phyloP scores from a whole-genome alignment of 2,113 vertebrate species.

The Toxotes jaculatrix region DNA sequence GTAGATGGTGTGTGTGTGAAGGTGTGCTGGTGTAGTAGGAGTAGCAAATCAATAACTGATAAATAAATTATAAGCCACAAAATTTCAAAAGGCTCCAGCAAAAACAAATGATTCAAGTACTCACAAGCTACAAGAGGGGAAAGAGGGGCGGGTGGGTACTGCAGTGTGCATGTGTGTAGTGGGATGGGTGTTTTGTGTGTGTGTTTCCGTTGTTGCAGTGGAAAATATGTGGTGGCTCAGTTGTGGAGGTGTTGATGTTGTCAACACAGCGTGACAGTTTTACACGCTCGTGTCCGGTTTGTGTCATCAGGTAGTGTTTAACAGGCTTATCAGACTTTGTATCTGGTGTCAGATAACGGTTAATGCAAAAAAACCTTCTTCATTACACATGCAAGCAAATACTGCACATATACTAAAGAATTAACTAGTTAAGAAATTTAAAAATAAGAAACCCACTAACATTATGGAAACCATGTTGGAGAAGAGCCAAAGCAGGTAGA shows the following conservation, averaged over 20 bases:
- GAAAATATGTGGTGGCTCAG: constrained; percentile 39
- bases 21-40: constrained; percentile 22
- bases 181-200: constrained; percentile 12
- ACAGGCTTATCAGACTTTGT: constrained; percentile 42
- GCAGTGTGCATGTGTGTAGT: constrained; percentile 6
- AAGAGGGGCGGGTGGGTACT: neutral
- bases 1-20: constrained; percentile 5
- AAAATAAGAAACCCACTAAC: neutral
- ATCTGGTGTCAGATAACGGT: constrained; percentile 51
- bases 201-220: constrained; percentile 51
- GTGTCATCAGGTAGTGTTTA: constrained; percentile 43
- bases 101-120: constrained; percentile 55
- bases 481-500: neutral
- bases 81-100: constrained; percentile 67
- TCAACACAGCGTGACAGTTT: constrained; percentile 34
- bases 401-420: neutral
- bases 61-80: constrained; percentile 76
- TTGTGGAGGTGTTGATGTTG: constrained; percentile 59
- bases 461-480: neutral
- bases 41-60: constrained; percentile 72
- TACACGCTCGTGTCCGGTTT: constrained; percentile 46
- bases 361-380: constrained; percentile 31
- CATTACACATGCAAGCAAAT: constrained; percentile 3
- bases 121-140: constrained; percentile 8
- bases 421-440: neutral